Base-by-base conservation (phyloP, 2,797 vertebrate species). In the Melopsittacus undulatus region DNA sequence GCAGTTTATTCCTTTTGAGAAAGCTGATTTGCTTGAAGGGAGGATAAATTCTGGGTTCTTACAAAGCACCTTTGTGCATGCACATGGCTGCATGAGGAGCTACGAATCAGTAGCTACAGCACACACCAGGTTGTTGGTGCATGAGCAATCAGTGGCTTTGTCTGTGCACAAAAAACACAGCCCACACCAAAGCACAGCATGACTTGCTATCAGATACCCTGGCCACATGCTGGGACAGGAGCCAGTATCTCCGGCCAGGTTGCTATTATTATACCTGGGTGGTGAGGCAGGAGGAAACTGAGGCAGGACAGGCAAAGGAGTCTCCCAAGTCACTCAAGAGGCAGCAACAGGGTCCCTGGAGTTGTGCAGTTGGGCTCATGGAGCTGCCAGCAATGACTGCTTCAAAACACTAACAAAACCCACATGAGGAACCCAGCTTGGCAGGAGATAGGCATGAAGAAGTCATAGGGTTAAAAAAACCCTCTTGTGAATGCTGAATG, bases 181-280 rank as follows among this genome's bases (percentile, higher is more conserved):
- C 36, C 49, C 23, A 73, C 10, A 34, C 2, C 7, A 74, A 83
- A 83, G 17, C 17, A 46, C 13, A 77, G 17, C 0, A 3, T 32
- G 14, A 70, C 22, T 82, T 13, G 5, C 18, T 32, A 6, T 51
- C 29, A 32, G 16, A 3, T n/a, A 32, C 6, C 9, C 20, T 43
- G 17, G 17, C 27, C 22, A 51, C 0, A 0, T 16, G 7, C 63
- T 34, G 9, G 32, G 14, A 9, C 43, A 49, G 12, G 18, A 38
- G 14, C 40, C 23, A 10, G 5, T 8, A n/a, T 26, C 24, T 70
- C 80, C n/a, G 7, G 3, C 2, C 20, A 38, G 7, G 30, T 30
- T 29, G 51, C 13, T 90, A 2, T 51, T 49, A 23, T 38, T 68
- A 36, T 9, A n/a, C 10, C 30, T 34, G 27, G 8, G 16, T 66